Base-by-base conservation (phyloP, 2,113 vertebrate genomes). In the Lichenostomus cassidix region DNA sequence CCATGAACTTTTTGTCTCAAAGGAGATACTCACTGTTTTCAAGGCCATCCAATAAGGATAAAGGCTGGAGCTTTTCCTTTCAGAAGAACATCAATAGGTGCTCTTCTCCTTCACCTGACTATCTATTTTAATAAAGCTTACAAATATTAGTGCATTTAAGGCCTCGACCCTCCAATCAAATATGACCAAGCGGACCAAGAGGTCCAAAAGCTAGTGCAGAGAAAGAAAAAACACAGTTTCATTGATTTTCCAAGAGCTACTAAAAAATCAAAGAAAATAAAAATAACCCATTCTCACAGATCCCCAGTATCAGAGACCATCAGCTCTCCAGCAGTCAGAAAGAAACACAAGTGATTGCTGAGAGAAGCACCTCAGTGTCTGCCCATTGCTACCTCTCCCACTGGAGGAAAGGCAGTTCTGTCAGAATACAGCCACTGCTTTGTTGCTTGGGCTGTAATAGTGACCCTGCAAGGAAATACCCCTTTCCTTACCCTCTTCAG, bases 401-500 rank as follows among this genome's bases (percentile, higher is more conserved):
- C 50, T 2, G 4, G 13, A 89, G 39, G 19, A 27, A 39, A 67
- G n/a, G 62, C 83, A 89, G 9, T 1, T 50, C 87, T 56, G 58
- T 17, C 39, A 92, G 52, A 69, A 75, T 12, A 35, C 11, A 24
- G 37, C 58, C 60, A 29, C 35, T 41, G 55, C 71, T 91, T 76
- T 53, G 82, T 59, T 79, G 24, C 63, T 85, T 56, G 69, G 62
- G 33, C 77, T 92, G 55, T 92, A 86, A 18, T 29, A 88, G 41
- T 17, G 79, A 96, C 58, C 15, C 83, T 90, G 62, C 60, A 80
- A 65, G 58, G 69, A 92, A 92, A 87, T 0, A 33, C 59, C 39
- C 83, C 50, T 90, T n/a, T 76, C 70, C 98, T 95, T 97, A 99
- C 99, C 99, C 98, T 99, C 92, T 96, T 98, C 71, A 99, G 96